A percentile compares a stretch with the other conserved stretches of the same genome.
These are phyloP conservation scores for Polietes domitor DNA, from an alignment of 2,888 invertebrate genomes.

Conservation along the genomic window DNA sequence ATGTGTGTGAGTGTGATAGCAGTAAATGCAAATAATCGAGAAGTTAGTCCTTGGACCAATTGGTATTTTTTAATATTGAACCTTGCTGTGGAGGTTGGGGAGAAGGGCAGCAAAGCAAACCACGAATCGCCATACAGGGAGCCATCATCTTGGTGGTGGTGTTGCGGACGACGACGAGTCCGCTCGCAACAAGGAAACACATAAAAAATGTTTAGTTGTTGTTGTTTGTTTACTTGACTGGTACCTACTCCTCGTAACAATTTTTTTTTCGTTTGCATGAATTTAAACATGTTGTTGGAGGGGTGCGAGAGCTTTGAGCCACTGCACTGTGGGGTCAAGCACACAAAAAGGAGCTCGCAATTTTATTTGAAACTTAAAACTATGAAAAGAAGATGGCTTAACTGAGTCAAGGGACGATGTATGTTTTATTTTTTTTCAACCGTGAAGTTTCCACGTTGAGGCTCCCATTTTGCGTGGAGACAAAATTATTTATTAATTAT, in stretches of 20 bases:
- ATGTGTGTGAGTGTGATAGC: background rate
- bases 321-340: background rate
- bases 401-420: no score
- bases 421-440: no score
- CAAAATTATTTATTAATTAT: no score
- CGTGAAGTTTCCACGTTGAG: no score
- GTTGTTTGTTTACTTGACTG: conserved; percentile 24
- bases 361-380: no score
- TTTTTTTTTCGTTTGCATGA: background rate
- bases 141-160: background rate
- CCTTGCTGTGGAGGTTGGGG: conserved; percentile 15
- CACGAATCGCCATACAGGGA: background rate
- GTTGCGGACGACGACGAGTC: background rate
- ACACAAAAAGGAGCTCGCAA: no score
- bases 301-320: no score
- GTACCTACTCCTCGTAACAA: background rate
- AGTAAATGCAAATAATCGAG: conserved; percentile 52
- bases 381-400: no score
- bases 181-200: conserved; percentile 7
- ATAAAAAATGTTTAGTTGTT: conserved; percentile 26
- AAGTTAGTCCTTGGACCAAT: conserved; percentile 37
- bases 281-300: conserved; percentile 15
- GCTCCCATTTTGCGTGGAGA: no score
- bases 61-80: conserved; percentile 47
- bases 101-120: background rate